A percentile compares a stretch with the other conserved stretches of the same genome.
These are phyloP conservation scores for Acrocyrtus sp. DNA, from an alignment of 2,888 invertebrate species.

Conservation along the genomic window DNA sequence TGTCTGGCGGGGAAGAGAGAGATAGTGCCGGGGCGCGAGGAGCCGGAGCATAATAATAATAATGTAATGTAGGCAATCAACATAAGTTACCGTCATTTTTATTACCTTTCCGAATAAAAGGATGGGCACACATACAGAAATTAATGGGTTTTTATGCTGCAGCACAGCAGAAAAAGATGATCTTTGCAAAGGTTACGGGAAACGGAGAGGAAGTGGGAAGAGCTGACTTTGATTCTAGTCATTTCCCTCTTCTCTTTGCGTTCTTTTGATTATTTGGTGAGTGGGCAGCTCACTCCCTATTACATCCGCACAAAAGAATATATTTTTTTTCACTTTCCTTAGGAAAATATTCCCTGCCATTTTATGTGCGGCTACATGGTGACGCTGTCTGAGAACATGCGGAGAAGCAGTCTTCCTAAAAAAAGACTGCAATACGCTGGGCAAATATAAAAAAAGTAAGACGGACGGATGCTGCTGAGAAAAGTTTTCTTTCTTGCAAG, in stretches of 20 bases:
- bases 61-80: slow-evolving; percentile 22
- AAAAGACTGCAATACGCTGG: too few species aligned
- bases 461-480: too few species aligned
- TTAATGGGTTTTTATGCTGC: slow-evolving; percentile 6
- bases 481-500: too few species aligned
- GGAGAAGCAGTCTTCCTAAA: too few species aligned
- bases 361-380: too few species aligned
- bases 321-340: too few species aligned
- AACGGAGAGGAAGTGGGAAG: background rate
- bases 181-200: background rate
- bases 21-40: too few species aligned
- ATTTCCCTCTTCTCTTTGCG: slow-evolving; percentile 1
- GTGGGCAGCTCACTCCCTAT: slow-evolving; percentile 13
- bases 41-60: background rate
- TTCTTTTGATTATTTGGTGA: slow-evolving; percentile 28
- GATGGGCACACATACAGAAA: slow-evolving; percentile 18
- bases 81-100: slow-evolving; percentile 23
- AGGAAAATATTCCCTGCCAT: too few species aligned
- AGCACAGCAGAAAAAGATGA: background rate
- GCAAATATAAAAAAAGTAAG: too few species aligned
- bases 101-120: slow-evolving; percentile 26
- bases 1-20: too few species aligned
- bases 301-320: too few species aligned
- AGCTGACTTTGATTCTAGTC: background rate
- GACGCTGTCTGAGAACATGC: too few species aligned